Base-by-base conservation (phyloP, 1,140 invertebrate species). In the Micrasema longulum region DNA sequence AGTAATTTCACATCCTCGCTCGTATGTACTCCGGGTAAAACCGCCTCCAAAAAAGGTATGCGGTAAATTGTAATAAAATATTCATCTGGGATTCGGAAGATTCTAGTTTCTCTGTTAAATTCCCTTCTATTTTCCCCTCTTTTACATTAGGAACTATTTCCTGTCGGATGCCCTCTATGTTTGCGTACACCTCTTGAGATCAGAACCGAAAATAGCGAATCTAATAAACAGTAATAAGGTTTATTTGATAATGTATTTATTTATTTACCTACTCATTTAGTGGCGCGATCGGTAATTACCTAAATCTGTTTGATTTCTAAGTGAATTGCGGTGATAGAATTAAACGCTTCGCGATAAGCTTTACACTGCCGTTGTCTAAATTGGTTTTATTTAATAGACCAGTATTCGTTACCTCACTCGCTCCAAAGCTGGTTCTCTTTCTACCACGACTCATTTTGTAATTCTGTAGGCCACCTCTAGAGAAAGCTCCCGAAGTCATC, bases 51-150 rank as follows among this genome's bases (percentile, higher is more conserved):
- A 55, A 45, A 65, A 48, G 47, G 63, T 41, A 47, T 36, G 63
- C 63, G 7, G 45, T 65, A 65, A 47, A 65, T 65, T 48, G 43
- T 48, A 65, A 48, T 65, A 65, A 65, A 65, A 65, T 65, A 65
- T 65, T 65, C 63, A 65, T 65, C 45, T 48, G 47, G 43, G 41
- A 65, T 35, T 12, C 26, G 22, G 35, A 22, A 16, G 22, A 26
- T 41, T 35, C 38, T 26, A 16, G 22, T 14, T 41, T 35, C 38
- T 26, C 47, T 55, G 26, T 31, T 4, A 7, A 31, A 31, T 31
- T 31, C 7, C 26, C 7, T 4, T 31, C 26, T 31, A 31, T 4
- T 66, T n/a, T 47, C 20, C 18, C 26, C 62, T 57, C 41, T 62
- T 64, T 57, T n/a, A n/a, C n/a, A n/a, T n/a, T n/a, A n/a, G n/a